phyloP scores from a whole-genome alignment of 2,113 vertebrate genomes.

The Pedionomus torquatus region DNA sequence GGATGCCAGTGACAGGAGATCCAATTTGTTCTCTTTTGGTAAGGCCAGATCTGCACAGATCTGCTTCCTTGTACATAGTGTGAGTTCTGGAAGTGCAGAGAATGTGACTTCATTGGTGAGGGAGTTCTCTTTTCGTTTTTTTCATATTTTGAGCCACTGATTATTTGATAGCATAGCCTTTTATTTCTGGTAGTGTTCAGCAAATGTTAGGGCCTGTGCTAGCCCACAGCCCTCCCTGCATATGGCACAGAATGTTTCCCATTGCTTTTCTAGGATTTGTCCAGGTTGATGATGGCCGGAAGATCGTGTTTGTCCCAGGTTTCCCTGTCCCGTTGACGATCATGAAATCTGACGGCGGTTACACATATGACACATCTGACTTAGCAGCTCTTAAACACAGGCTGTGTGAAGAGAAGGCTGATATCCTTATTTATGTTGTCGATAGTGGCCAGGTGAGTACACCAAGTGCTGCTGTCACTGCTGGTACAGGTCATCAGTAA shows the following conservation, averaged over 20 bases:
- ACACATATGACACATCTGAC: slow-evolving; percentile 96
- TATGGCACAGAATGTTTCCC: not conserved
- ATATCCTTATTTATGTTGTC: slow-evolving; percentile 92
- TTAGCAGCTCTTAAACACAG: slow-evolving; percentile 90
- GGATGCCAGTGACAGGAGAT: not conserved
- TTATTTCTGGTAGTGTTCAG: not conserved
- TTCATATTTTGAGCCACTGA: not conserved
- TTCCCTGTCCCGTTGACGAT: slow-evolving; percentile 89
- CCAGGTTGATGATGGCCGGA: slow-evolving; percentile 91
- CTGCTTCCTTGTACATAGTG: not conserved
- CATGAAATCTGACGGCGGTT: slow-evolving; percentile 94
- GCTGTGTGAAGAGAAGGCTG: slow-evolving; percentile 85
- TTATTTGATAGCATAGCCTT: not conserved
- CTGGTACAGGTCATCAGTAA: not conserved
- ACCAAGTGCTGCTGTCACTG: not conserved
- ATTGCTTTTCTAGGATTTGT: slow-evolving; percentile 78
- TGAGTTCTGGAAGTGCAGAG: not conserved
- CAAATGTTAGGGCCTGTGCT: not conserved
- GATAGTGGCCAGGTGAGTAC: slow-evolving; percentile 91
- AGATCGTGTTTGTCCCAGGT: slow-evolving; percentile 88
- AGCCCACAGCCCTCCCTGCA: fast-evolving
- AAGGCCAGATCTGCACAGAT: not conserved
- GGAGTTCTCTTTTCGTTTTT: not conserved
- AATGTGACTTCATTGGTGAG: not conserved
- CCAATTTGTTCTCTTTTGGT: not conserved